Percentiles rank a stretch among this genome's conserved stretches.
Evolutionary conservation across 2,113 vertebrate species (phyloP).

Genomic region (Ophthalmolycus amberensis): DNA sequence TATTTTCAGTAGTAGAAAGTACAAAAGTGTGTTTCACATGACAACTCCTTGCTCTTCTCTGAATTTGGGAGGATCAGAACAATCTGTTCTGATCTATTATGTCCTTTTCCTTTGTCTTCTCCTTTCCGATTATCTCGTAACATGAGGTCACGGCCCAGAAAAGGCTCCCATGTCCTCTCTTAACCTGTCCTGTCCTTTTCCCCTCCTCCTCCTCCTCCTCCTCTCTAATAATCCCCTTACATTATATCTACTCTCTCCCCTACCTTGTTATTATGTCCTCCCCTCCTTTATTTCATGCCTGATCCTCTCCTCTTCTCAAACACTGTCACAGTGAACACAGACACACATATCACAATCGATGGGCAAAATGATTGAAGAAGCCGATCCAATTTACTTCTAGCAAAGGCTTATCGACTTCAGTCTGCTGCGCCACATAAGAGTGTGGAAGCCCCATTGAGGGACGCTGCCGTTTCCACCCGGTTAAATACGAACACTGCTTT

Average conservation of each 20-base stretch:
- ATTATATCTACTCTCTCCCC: neutral
- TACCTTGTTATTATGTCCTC: neutral
- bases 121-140: neutral
- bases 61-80: neutral
- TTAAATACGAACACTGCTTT: constrained; percentile 56
- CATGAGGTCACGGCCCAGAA: neutral
- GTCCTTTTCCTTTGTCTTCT: neutral
- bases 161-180: neutral
- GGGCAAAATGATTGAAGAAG: constrained; percentile 69
- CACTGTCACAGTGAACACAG: constrained; percentile 36
- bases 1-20: neutral
- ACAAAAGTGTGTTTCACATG: neutral
- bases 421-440: constrained; percentile 55
- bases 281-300: neutral
- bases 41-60: neutral
- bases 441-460: constrained; percentile 45
- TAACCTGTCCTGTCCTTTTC: neutral
- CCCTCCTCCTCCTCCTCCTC: neutral
- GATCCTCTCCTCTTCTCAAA: constrained; percentile 28
- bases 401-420: constrained; percentile 68
- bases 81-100: neutral
- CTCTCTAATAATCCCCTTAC: neutral
- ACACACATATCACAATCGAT: constrained; percentile 54
- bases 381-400: constrained; percentile 69
- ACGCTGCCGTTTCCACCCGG: constrained; percentile 36